These are phyloP conservation scores for Bradypus variegatus DNA, from an alignment of 2,797 vertebrate genomes.

Conservation along the genomic window DNA sequence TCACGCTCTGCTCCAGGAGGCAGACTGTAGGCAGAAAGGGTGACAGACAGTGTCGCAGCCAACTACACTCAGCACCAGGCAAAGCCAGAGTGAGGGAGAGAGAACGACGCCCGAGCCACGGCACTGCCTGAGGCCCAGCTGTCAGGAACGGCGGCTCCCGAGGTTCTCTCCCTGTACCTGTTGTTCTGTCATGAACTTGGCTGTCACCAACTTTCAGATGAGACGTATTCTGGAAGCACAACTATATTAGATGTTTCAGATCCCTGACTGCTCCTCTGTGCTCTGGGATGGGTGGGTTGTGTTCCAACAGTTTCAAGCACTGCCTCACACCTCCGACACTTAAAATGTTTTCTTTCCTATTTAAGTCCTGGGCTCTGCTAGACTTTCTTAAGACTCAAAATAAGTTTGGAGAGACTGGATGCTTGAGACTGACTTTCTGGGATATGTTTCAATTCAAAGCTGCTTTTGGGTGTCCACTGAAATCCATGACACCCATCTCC, in stretches of 20 bases:
- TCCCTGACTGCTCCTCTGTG: neutral
- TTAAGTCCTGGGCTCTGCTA: neutral
- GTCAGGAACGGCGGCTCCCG: neutral
- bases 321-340: neutral
- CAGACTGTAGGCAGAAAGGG: neutral
- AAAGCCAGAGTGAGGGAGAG: neutral
- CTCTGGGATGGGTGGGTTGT: too few relatives aligned
- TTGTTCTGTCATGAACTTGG: too few relatives aligned
- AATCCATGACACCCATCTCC: neutral
- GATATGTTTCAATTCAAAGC: neutral
- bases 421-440: neutral
- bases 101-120: fast-evolving
- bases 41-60: fast-evolving
- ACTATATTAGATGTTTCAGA: too few relatives aligned
- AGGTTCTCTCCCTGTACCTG: neutral
- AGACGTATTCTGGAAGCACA: neutral
- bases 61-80: fast-evolving
- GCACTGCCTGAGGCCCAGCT: too few relatives aligned
- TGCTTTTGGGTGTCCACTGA: neutral
- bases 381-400: neutral
- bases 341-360: neutral
- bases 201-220: neutral
- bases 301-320: too few relatives aligned
- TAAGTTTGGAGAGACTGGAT: neutral
- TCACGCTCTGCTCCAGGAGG: fast-evolving